Conservation (phyloP, 2,888 invertebrate genomes). For the Lasioglossum zephyrum region DNA sequence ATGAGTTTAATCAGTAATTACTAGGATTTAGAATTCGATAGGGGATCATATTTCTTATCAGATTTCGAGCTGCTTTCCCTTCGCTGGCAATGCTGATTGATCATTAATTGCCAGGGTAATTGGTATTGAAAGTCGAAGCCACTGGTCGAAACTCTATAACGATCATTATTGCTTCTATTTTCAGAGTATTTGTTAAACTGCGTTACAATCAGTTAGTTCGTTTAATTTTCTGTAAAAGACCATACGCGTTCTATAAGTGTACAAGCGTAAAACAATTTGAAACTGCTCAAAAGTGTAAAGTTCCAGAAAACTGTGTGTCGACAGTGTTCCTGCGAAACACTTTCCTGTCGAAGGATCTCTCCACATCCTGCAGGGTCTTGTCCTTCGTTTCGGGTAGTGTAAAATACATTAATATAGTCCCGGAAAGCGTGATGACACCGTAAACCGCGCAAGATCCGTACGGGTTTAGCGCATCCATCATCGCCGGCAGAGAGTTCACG, state of each 20-base stretch:
- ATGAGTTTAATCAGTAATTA: neutral
- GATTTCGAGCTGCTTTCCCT: neutral
- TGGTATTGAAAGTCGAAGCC: constrained; percentile 3
- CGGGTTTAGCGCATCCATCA: constrained; percentile 74
- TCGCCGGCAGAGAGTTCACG: constrained; percentile 88
- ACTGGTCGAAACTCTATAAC: neutral
- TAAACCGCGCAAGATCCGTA: neutral
- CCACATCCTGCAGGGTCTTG: neutral
- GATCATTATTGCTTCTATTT: too few species aligned
- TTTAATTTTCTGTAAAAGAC: too few species aligned
- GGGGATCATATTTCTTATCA: constrained; percentile 8
- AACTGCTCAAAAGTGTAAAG: neutral
- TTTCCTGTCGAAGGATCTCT: neutral
- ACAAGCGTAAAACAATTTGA: too few species aligned
- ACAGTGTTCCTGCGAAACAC: rapidly evolving
- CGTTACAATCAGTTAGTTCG: too few species aligned
- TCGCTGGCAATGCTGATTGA: neutral
- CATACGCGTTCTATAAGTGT: too few species aligned
- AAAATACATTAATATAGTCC: neutral
- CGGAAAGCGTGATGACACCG: neutral
- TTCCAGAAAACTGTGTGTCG: neutral
- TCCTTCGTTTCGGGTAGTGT: constrained; percentile 2
- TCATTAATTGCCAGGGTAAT: constrained; percentile 19
- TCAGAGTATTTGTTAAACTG: too few species aligned
- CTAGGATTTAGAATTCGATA: neutral